Base-by-base conservation (phyloP, 2,888 invertebrate genomes). In the Plutella xylostella region DNA sequence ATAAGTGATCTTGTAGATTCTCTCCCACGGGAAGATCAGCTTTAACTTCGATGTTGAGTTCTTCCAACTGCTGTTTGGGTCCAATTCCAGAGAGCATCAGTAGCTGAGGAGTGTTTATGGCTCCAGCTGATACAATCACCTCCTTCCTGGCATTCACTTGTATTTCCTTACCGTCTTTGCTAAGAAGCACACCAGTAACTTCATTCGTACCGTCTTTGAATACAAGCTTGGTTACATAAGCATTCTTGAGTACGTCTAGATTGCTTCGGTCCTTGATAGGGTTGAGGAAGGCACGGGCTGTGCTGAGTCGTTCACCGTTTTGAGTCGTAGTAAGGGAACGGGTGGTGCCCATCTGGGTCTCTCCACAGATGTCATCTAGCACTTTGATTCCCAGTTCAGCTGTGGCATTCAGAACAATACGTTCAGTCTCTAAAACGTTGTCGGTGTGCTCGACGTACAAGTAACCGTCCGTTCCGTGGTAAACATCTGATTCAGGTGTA, bases 51-150 rank as follows among this genome's bases (percentile, higher is more conserved):
- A 86, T 85, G 1, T 63, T 62, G n/a, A 75, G 55, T 1, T 70
- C 55, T 28, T 62, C 50, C 20, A 86, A 58, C 47, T 85, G 76
- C 9, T 71, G 55, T 41, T 53, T 58, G 0, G 85, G 86, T 1
- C 87, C 87, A 14, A 87, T 67, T 2, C 86, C 86, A 0, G 87
- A 86, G 1, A 86, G 53, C 61, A 85, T 64, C 17, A 87, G 56
- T 2, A 86, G 55, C 53, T 86, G 84, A 1, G 86, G 85, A 0
- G 85, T 75, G 53, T 86, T 85, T 3, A 87, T 66, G 4, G 80
- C 54, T 11, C 86, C 86, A 0, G 72, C 84, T 1, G 85, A 85
- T 21, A 85, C 41, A 21, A 87, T 74, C 0, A 87, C 63, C 52
- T 88, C 86, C 55, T 84, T 86, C 37, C 51, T 75, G 2, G 67